Conservation (phyloP, 2,888 invertebrate species). For the Synergus japonicus region DNA sequence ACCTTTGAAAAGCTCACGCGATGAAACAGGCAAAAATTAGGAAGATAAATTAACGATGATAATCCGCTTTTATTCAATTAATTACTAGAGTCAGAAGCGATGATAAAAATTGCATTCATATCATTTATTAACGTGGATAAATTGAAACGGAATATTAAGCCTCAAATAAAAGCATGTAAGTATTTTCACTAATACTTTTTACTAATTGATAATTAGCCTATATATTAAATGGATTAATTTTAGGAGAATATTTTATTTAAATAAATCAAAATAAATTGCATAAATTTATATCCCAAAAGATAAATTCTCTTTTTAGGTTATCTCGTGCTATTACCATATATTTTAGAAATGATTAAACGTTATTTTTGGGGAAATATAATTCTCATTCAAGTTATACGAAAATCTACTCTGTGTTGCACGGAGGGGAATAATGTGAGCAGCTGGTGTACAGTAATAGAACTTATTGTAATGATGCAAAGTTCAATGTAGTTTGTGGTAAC, state of each 20-base stretch:
- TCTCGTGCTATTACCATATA: background rate
- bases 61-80: background rate
- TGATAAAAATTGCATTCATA: background rate
- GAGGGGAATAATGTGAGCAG: background rate
- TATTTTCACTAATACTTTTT: background rate
- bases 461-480: conserved; percentile 29
- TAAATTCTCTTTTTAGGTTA: background rate
- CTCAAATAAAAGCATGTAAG: background rate
- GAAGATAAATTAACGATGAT: background rate
- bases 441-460: background rate
- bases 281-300: background rate
- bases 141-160: background rate
- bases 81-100: background rate
- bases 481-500: conserved; percentile 18
- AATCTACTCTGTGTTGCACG: background rate
- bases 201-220: background rate
- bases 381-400: background rate
- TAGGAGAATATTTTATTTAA: background rate
- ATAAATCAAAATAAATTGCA: background rate
- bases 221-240: background rate
- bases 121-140: background rate
- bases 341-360: background rate
- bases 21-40: background rate
- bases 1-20: background rate
- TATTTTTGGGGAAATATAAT: background rate